Percentiles rank a stretch among this genome's conserved stretches.
These are phyloP conservation scores for Nomada hirtipes DNA, from an alignment of 2,888 invertebrate species.

Conservation along the genomic window DNA sequence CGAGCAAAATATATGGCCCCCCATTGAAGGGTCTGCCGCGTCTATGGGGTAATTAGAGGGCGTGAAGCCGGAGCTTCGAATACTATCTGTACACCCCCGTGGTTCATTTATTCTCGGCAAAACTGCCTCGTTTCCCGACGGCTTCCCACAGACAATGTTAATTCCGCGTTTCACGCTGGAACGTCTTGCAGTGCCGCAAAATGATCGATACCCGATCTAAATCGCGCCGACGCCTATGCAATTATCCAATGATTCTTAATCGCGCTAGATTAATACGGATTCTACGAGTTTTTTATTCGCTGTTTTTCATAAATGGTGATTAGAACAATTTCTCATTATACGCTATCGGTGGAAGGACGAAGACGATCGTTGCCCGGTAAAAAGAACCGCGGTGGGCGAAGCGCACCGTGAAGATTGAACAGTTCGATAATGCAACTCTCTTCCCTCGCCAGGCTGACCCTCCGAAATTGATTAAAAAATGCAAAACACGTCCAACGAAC, in stretches of 20 bases:
- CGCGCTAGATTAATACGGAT: not conserved
- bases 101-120: constrained; percentile 70
- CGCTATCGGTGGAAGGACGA: not conserved
- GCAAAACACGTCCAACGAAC: constrained; percentile 30
- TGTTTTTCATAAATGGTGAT: not conserved
- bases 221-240: not conserved
- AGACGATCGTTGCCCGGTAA: not conserved
- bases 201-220: not conserved
- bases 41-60: constrained; percentile 84
- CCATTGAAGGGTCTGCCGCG: constrained; percentile 75
- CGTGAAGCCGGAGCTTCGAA: constrained; percentile 73
- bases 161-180: constrained; percentile 15
- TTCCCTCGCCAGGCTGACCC: constrained; percentile 3
- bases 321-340: not conserved
- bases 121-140: constrained; percentile 66
- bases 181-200: too few relatives aligned
- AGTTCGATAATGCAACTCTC: constrained; percentile 10
- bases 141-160: constrained; percentile 16
- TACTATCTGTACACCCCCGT: constrained; percentile 76
- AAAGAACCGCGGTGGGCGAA: not conserved
- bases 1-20: constrained; percentile 77
- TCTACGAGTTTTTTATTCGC: not conserved
- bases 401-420: constrained; percentile 31
- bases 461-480: constrained; percentile 38
- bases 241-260: not conserved